Base-by-base conservation (phyloP, 2,113 vertebrate species). In the Megaceryle maxima region DNA sequence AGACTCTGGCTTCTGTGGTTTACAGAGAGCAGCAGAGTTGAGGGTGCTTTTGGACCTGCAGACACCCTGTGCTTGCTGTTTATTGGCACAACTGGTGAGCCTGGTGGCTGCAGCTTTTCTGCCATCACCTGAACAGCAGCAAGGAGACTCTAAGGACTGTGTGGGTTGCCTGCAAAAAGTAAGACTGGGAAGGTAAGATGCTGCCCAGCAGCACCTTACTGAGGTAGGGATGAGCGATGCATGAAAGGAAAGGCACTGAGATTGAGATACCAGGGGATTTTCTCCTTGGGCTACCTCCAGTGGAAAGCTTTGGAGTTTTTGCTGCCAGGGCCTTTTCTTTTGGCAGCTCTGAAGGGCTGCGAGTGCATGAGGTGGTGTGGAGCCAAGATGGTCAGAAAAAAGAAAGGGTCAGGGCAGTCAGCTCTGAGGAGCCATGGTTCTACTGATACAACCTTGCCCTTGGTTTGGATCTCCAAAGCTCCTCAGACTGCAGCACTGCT, bases 71-170 rank as follows among this genome's bases (percentile, higher is more conserved):
- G 24, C 56, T 29, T 11, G 24, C 18, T 33, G 43, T 22, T 46
- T 20, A 28, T 5, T 37, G 44, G 67, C 31, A 25, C 37, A 73
- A 3, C 35, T 6, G 14, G 9, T 7, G 31, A 43, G 20, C 57
- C 50, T 76, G 35, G 44, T n/a, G 19, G 67, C 9, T 33, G 26
- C 6, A 16, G 13, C 22, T 59, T 28, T 51, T 50, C 43, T 72
- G 2, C 50, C 43, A 43, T 31, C 43, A 11, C 35, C 13, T 28
- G 26, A 13, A 16, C 21, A 51, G 43, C 35, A 37, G 35, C 64
- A 11, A 57, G 25, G 48, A 26, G 80, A 22, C 25, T 1, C 1
- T 19, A n/a, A 39, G 4, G 26, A 28, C 21, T 0, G 10, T 33
- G 2, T 13, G 35, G 33, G 17, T 50, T 28, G 13, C 26, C 19